Evolutionary conservation across 2,113 vertebrate genomes (phyloP).

Genomic region (Bos taurus): DNA sequence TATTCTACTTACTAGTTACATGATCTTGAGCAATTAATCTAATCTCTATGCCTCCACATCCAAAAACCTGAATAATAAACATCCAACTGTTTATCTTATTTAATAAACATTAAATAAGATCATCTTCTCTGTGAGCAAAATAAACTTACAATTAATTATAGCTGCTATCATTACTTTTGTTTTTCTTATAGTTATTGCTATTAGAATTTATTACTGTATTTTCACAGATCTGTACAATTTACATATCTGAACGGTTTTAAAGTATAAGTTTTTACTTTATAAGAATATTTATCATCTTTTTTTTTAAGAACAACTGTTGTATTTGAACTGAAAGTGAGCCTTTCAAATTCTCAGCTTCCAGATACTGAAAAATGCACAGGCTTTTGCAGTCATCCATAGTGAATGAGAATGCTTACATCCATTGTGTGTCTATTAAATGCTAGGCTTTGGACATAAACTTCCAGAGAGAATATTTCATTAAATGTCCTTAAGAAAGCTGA

Average conservation of each 20-base stretch:
- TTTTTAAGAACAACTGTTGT: background rate
- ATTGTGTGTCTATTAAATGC: slow-evolving; percentile 46
- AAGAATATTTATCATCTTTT: background rate
- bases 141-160: background rate
- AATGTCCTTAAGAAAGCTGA: background rate
- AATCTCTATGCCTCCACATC: background rate
- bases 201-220: background rate
- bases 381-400: slow-evolving; percentile 46
- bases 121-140: background rate
- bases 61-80: background rate
- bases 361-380: slow-evolving; percentile 42
- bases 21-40: background rate
- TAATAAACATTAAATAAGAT: background rate
- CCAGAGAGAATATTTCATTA: background rate
- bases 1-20: background rate
- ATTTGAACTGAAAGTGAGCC: background rate
- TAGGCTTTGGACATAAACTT: background rate
- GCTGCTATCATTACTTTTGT: background rate
- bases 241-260: background rate
- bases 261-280: background rate
- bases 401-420: slow-evolving; percentile 44
- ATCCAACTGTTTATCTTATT: background rate
- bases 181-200: background rate
- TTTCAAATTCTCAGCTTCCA: slow-evolving; percentile 49
- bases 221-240: background rate